phyloP scores from a whole-genome alignment of 2,888 invertebrate genomes.

The Leptopilina myrica region DNA sequence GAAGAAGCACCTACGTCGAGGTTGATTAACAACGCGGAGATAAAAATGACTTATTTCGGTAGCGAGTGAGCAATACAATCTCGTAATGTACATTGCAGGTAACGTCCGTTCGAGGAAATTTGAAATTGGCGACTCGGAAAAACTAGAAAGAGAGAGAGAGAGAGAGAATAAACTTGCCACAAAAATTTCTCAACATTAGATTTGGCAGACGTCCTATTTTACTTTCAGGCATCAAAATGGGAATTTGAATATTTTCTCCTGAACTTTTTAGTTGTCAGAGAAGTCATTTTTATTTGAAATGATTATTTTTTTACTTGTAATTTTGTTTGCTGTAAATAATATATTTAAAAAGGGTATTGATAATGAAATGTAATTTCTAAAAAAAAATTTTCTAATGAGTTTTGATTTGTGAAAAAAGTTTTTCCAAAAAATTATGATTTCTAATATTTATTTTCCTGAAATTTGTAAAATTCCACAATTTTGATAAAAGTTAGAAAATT shows the following conservation, averaged over 20 bases:
- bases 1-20: neutral
- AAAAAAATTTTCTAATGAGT: too few relatives aligned
- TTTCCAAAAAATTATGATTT: too few relatives aligned
- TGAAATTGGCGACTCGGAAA: constrained; percentile 23
- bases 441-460: too few relatives aligned
- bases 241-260: constrained; percentile 16
- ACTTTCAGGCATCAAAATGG: constrained; percentile 7
- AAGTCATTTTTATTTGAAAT: neutral
- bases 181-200: constrained; percentile 38
- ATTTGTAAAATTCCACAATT: too few relatives aligned
- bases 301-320: neutral
- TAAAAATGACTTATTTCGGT: constrained; percentile 19
- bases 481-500: too few relatives aligned
- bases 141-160: constrained; percentile 9
- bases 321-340: too few relatives aligned
- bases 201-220: constrained; percentile 29
- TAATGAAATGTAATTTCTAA: too few relatives aligned
- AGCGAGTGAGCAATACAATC: constrained; percentile 43
- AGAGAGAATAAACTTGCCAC: constrained; percentile 19
- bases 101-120: constrained; percentile 31
- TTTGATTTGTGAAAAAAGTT: too few relatives aligned
- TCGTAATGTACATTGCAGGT: constrained; percentile 39
- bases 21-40: constrained; percentile 23
- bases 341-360: too few relatives aligned
- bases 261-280: neutral